phyloP scores from a whole-genome alignment of 1,140 invertebrate genomes.

The Pararge aegeria region DNA sequence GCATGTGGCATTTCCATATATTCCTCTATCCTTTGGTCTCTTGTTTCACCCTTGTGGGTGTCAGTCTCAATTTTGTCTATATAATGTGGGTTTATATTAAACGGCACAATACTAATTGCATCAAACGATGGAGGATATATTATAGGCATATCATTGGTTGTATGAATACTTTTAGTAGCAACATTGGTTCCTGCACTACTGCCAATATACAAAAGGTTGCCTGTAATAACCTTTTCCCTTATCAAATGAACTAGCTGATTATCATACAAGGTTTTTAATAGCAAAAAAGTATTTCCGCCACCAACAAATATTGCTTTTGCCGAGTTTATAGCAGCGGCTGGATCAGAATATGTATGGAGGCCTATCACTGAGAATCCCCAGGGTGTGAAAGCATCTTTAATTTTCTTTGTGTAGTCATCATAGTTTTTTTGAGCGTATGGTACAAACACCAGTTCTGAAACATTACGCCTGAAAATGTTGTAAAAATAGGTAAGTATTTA shows the following conservation, averaged over 20 bases:
- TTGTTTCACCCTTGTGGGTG: slow-evolving; percentile 88
- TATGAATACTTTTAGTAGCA: slow-evolving; percentile 87
- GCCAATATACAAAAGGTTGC: slow-evolving; percentile 88
- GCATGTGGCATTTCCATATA: slow-evolving; percentile 82
- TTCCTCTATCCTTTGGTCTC: slow-evolving; percentile 85
- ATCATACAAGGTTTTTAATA: slow-evolving; percentile 87
- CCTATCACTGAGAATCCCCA: slow-evolving; percentile 85
- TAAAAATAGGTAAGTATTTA: too few species aligned
- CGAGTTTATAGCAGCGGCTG: slow-evolving; percentile 79
- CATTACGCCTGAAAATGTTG: slow-evolving; percentile 82
- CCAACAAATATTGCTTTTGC: slow-evolving; percentile 88
- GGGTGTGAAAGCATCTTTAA: slow-evolving; percentile 81
- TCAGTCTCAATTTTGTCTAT: slow-evolving; percentile 82
- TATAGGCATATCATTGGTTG: slow-evolving; percentile 94
- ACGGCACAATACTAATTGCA: slow-evolving; percentile 87
- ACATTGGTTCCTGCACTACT: slow-evolving; percentile 92
- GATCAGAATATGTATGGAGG: slow-evolving; percentile 82
- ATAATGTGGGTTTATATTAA: slow-evolving; percentile 94
- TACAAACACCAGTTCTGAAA: slow-evolving; percentile 86
- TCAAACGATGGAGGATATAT: slow-evolving; percentile 87
- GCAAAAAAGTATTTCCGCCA: slow-evolving; percentile 89
- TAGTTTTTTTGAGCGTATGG: slow-evolving; percentile 87
- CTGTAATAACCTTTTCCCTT: slow-evolving; percentile 81
- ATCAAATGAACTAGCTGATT: slow-evolving; percentile 84
- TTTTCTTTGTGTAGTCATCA: slow-evolving; percentile 84